A percentile compares a stretch with the other conserved stretches of the same genome.
Evolutionary conservation across 2,797 vertebrate species (phyloP).

Genomic region (Lepidocolaptes lacrymiger): DNA sequence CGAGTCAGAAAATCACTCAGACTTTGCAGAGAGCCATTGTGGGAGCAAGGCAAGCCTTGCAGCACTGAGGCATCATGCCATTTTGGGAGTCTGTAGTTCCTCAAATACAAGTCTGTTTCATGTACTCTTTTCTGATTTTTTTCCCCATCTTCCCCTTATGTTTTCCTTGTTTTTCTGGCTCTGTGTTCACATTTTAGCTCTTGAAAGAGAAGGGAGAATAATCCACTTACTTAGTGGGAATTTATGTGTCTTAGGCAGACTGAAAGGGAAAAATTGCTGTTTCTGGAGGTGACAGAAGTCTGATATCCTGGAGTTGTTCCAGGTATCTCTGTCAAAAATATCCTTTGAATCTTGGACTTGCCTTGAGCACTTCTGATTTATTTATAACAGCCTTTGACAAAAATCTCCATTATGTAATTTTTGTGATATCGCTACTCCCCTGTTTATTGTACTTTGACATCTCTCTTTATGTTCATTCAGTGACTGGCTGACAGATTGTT

Average conservation of each 20-base stretch:
- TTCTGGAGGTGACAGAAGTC: not conserved
- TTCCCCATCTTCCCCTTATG: not conserved
- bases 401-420: not conserved
- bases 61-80: not conserved
- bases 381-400: not conserved
- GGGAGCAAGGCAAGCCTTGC: not conserved
- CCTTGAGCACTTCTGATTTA: not conserved
- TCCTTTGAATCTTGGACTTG: not conserved
- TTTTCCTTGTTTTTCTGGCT: not conserved
- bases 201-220: not conserved
- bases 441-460: not conserved
- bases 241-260: not conserved
- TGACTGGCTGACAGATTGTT: not conserved
- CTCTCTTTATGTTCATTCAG: not conserved
- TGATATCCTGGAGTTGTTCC: not conserved
- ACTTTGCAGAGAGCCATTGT: not conserved
- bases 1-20: not conserved
- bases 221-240: constrained; percentile 3
- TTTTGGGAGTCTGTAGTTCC: not conserved
- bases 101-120: not conserved
- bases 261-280: not conserved
- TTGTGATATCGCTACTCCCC: not conserved
- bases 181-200: not conserved
- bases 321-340: not conserved
- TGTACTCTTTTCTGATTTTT: not conserved